Base-by-base conservation (phyloP, 2,888 invertebrate genomes). In the Argyresthia goedartella region DNA sequence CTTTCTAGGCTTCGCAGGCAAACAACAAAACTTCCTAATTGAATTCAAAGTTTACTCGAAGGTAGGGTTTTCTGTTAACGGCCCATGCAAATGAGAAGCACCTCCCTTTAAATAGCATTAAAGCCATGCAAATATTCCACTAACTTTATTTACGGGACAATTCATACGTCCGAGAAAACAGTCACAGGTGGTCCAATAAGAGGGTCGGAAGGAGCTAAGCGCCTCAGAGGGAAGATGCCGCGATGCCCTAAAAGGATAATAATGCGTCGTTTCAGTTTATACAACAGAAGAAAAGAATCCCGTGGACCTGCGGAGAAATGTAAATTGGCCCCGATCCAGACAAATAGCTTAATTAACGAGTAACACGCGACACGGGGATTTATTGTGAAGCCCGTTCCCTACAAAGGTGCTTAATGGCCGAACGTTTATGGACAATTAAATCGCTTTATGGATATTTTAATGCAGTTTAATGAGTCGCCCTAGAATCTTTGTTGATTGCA, bases 311-410 rank as follows among this genome's bases (percentile, higher is more conserved):
- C 60, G 69, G 72, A 80, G 81, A 82, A 82, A 85, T 85, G 82
- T 84, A 85, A 85, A 85, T 84, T 74, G 76, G 70, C 65, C 71
- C 65, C 68, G 69, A 73, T 71, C 69, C 77, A 76, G 85, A 86
- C 85, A 86, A 86, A 86, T 86, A 81, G 84, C 85, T 86, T 86
- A 84, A 86, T 86, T 86, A 86, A 84, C 81, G 73, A 71, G 67
- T 71, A 77, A 78, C 81, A 78, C 76, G 73, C 72, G 72, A 76
- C 72, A 65, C 67, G 65, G 68, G 72, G 6, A 75, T 69, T 81
- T 73, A 76, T 74, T 73, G 73, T 71, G 70, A 75, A 75, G 73
- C 74, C 74, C 69, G 66, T 67, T 68, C 65, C 63, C 68, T 71
- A 65, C 62, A 35, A 54, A 55, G 56, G 57, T 53, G 53, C 59